Base-by-base conservation (phyloP, 2,113 vertebrate genomes). In the Mormoops blainvillei region DNA sequence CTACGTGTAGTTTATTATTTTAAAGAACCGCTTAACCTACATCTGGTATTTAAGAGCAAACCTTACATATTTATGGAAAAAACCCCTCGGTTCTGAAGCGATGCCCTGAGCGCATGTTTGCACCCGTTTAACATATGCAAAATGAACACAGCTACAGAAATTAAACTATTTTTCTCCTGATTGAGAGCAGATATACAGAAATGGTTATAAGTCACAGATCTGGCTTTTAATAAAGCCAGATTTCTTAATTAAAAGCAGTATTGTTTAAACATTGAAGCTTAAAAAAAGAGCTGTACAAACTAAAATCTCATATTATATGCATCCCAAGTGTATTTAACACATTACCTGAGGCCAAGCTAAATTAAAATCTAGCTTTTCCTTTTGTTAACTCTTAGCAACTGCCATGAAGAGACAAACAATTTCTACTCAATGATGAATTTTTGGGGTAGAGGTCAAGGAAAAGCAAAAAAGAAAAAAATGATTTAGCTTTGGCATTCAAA, bases 191-290 rank as follows among this genome's bases (percentile, higher is more conserved):
- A 98, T 98, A 98, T 50, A 96, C 96, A 97, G 97, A 84, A 98
- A 97, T 95, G 88, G 97, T 97, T 98, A 70, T 94, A 98, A 98
- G 98, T 97, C 97, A 93, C 98, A 98, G 97, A 98, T 97, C 97
- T 98, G 98, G 97, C 96, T 98, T 98, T 98, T 98, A 97, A 98
- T 97, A 98, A 98, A 98, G 98, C 97, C 98, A 98, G 98, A 98
- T 98, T 98, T 98, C 98, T 98, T 98, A 98, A 98, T 98, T 98
- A 98, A 98, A 98, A 98, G 97, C 98, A 98, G 97, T 97, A 96
- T 96, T 98, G 98, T 98, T 98, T 98, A 97, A 98, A 98, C 94
- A 97, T 56, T 87, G 94, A 77, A 94, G 90, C 94, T 89, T 31
- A 16, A 38, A 82, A 88, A 96, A 94, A 97, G 43, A 95, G 80